These are phyloP conservation scores for Emmelina monodactyla DNA, from an alignment of 2,888 invertebrate species.

Conservation along the genomic window DNA sequence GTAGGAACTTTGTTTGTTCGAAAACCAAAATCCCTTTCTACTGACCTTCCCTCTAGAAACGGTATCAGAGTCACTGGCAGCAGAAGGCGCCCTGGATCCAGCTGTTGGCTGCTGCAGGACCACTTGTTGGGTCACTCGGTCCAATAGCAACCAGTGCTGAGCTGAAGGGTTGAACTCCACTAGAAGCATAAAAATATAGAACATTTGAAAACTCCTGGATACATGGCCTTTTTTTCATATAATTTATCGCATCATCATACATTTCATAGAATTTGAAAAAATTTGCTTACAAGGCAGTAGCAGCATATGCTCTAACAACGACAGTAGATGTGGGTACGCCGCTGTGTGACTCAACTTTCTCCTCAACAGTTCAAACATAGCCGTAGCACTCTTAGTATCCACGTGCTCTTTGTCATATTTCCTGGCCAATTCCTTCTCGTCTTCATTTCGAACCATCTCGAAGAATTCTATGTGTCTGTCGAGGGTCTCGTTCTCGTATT, in stretches of 20 bases:
- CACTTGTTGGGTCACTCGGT: slow-evolving; percentile 93
- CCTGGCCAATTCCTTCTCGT: slow-evolving; percentile 91
- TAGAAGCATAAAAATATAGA: slow-evolving; percentile 26
- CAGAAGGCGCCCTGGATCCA: no score
- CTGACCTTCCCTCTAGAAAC: no score
- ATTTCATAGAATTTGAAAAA: no score
- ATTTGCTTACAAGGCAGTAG: slow-evolving; percentile 76
- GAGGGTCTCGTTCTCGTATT: slow-evolving; percentile 92
- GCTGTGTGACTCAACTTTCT: slow-evolving; percentile 90
- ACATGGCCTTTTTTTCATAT: neutral
- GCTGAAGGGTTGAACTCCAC: slow-evolving; percentile 87
- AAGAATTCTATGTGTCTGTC: slow-evolving; percentile 98
- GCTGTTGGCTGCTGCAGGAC: slow-evolving; percentile 84
- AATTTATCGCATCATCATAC: neutral
- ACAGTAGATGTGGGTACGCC: slow-evolving; percentile 92
- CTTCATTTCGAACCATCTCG: slow-evolving; percentile 97
- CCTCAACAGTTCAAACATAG: slow-evolving; percentile 90
- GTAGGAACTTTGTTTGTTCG: no score
- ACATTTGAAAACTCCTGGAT: neutral
- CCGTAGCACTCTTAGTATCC: slow-evolving; percentile 91
- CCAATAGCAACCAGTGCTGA: slow-evolving; percentile 94
- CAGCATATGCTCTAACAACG: slow-evolving; percentile 87
- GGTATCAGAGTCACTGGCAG: no score
- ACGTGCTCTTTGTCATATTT: slow-evolving; percentile 87
- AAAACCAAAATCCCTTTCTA: no score